Evolutionary conservation across 2,113 vertebrate genomes (phyloP).

Genomic region (Oceanodroma tethys): DNA sequence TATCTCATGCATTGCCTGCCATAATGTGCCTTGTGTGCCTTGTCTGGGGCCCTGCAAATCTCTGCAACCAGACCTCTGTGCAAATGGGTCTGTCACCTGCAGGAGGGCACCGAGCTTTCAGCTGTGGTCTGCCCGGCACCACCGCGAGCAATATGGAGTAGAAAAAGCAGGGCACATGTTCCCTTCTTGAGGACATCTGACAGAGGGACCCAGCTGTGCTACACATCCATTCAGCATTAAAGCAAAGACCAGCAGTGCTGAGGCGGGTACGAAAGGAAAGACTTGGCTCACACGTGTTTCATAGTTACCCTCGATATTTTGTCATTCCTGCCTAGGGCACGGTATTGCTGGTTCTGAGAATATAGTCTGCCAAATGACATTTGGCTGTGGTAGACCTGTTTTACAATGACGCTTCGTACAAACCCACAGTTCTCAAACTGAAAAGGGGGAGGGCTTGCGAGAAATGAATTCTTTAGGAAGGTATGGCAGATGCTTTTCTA

Average conservation of each 20-base stretch:
- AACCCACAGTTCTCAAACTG: slow-evolving; percentile 39
- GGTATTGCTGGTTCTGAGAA: slow-evolving; percentile 29
- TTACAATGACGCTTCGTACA: not conserved
- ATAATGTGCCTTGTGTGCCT: not conserved
- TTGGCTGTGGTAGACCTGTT: slow-evolving; percentile 35
- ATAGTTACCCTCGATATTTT: not conserved
- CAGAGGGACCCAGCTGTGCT: not conserved
- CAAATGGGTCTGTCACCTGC: not conserved
- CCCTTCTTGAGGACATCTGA: not conserved
- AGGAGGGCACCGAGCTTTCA: not conserved
- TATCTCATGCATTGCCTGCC: not conserved
- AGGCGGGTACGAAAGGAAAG: not conserved
- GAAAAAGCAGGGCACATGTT: not conserved
- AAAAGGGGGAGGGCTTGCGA: not conserved
- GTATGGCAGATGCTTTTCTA: slow-evolving; percentile 46
- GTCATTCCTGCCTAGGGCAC: not conserved
- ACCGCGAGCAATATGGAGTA: fast-evolving
- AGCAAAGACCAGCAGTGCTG: not conserved
- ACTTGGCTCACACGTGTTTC: not conserved
- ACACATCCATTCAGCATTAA: not conserved
- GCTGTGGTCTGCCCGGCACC: not conserved
- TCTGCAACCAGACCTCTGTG: not conserved
- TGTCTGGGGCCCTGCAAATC: fast-evolving
- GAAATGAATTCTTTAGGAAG: slow-evolving; percentile 46
- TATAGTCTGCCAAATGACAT: slow-evolving; percentile 4